These are phyloP conservation scores for Pteropus alecto DNA, from an alignment of 2,113 vertebrate species.

Conservation along the genomic window DNA sequence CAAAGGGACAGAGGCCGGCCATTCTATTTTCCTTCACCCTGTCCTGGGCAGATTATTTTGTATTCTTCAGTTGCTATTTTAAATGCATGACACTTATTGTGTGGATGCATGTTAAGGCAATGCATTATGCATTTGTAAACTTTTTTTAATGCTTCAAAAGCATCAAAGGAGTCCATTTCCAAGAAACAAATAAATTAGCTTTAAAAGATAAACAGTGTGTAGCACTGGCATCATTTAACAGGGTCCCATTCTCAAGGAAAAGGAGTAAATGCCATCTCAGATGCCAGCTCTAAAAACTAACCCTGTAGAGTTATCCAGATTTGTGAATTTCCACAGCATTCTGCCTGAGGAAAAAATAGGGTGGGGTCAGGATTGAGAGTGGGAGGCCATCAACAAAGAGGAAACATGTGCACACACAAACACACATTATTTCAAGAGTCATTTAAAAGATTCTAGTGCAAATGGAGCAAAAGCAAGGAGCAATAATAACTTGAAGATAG, in stretches of 20 bases:
- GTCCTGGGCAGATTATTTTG: background rate
- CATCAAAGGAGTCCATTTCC: conserved; percentile 3
- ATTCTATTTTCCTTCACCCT: background rate
- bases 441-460: conserved; percentile 31
- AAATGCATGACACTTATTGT: background rate
- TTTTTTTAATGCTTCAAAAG: conserved; percentile 2
- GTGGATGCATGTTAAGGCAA: background rate
- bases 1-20: background rate
- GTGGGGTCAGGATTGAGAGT: background rate
- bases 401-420: background rate
- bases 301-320: background rate
- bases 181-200: conserved; percentile 39
- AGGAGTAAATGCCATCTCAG: background rate
- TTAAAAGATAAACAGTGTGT: background rate
- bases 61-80: background rate
- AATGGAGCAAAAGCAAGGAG: conserved; percentile 21
- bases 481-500: background rate
- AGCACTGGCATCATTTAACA: background rate
- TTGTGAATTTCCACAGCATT: background rate
- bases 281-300: background rate
- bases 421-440: background rate
- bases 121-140: background rate
- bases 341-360: background rate
- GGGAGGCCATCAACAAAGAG: background rate
- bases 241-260: background rate